Base-by-base conservation (phyloP, 2,888 invertebrate genomes). In the Drosophila imparisetae region DNA sequence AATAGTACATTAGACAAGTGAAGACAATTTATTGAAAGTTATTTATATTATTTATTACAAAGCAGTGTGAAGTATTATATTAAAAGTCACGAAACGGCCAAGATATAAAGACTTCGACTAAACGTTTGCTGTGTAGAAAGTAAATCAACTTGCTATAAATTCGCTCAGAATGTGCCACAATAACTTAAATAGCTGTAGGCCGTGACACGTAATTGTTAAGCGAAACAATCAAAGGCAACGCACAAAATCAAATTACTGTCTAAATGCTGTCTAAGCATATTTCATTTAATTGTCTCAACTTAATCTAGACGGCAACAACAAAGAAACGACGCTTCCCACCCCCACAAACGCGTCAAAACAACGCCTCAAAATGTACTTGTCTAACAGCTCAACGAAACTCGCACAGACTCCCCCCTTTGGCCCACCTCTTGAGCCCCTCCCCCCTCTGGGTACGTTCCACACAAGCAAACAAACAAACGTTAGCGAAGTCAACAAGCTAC, bases 171-270 rank as follows among this genome's bases (percentile, higher is more conserved):
- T 29, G 27, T 57, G 21, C 8, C 68, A 21, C 38, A 49, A 67
- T 21, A 38, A 34, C 40, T 29, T 38, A 18, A 54, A 49, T 29
- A 27, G 36, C 57, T 59, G 60, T 52, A 67, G 58, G n/a, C 32
- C 24, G 0, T 11, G 45, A 24, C 40, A 38, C 54, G 27, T 15
- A 45, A 32, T 32, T n/a, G 4, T 63, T 49, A 29, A 21, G 66
- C 45, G 45, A 30, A 49, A 60, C 60, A 77, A 77, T 75, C 75
- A 78, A 80, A 78, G 64, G 64, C 66, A 80, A 75, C 42, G 69
- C 70, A 62, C 50, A 80, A 81, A 89, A 89, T 89, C 80, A 81
- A 85, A 85, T 85, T 89, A 85, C 74, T 75, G 85, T 89, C 85
- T 89, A 71, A 78, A 71, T 75, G 80, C 72, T 77, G 89, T 87